Base-by-base conservation (phyloP, 2,797 vertebrate species). In the Xenopus petersii region DNA sequence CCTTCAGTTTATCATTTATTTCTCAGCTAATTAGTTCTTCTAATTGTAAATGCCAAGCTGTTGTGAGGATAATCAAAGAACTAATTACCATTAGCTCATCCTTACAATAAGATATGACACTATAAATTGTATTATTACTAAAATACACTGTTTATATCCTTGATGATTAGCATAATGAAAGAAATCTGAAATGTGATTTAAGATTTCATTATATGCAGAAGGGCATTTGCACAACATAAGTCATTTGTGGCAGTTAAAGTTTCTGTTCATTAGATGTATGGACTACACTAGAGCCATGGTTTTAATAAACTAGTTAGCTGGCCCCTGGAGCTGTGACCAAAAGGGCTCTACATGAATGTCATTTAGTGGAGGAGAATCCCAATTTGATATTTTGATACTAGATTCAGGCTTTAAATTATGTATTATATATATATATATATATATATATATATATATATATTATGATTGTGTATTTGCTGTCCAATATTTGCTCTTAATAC, bases 1-100 rank as follows among this genome's bases (percentile, higher is more conserved):
- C 56, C 60, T 76, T 49, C 60, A 71, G 75, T 66, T 76, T 51
- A 66, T 71, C 63, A 76, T 76, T 76, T 76, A 66, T 71, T 76
- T 76, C 56, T 71, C 42, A 76, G 54, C 75, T 76, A 76, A 76
- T 76, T 76, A 71, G 62, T 71, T 71, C 46, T 76, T 76, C 49
- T 76, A 76, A 76, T 76, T 76, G 75, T 71, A 76, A 76, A 71
- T 76, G 67, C 75, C 21, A 64, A 54, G 68, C 70, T 76, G 75
- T 71, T 76, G 71, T 67, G 26, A 64, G 71, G 68, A 76, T 67
- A 76, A 76, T 76, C 62, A 76, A 76, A 71, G 63, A 51, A 26
- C 75, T 71, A 71, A 76, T 76, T 71, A 71, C 62, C 69, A 71
- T 64, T 55, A 66, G 62, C 75, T 66, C 69, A 62, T 71, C 59